phyloP scores from a whole-genome alignment of 2,797 vertebrate species.

The Parambassis ranga region DNA sequence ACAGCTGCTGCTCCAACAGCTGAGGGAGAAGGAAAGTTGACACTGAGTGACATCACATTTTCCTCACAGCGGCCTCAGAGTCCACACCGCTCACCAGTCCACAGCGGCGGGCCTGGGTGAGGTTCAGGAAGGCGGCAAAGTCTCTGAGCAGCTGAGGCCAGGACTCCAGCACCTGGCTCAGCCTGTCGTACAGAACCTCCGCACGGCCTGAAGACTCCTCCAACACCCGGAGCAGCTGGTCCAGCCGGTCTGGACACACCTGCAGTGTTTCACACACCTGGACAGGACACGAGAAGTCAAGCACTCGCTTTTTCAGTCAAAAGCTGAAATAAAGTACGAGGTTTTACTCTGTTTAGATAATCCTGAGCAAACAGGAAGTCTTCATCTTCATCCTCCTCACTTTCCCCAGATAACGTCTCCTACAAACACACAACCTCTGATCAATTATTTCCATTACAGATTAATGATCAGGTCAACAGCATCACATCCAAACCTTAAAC shows the following conservation, averaged over 20 bases:
- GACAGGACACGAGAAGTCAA: neutral
- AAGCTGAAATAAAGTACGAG: neutral
- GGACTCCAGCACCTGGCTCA: slow-evolving; percentile 77
- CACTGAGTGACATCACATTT: neutral
- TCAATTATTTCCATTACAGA: neutral
- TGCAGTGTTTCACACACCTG: slow-evolving; percentile 88
- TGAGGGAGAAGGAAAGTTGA: slow-evolving; percentile 28
- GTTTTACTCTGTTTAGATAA: slow-evolving; percentile 81
- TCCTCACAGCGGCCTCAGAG: neutral
- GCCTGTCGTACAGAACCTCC: slow-evolving; percentile 80
- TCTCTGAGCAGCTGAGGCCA: slow-evolving; percentile 91
- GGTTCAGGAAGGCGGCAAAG: slow-evolving; percentile 90
- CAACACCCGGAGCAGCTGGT: slow-evolving; percentile 85
- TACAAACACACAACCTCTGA: slow-evolving; percentile 36
- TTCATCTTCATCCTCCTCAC: slow-evolving; percentile 67
- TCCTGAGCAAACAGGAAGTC: slow-evolving; percentile 87
- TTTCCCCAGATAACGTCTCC: slow-evolving; percentile 82
- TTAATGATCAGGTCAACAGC: no score
- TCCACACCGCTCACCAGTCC: slow-evolving; percentile 81
- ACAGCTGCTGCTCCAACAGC: slow-evolving; percentile 91
- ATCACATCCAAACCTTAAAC: no score
- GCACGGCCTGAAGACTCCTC: slow-evolving; percentile 82
- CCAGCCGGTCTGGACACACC: slow-evolving; percentile 77
- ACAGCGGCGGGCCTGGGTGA: slow-evolving; percentile 85
- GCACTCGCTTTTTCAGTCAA: neutral